These are phyloP conservation scores for Thinocorus orbignyianus DNA, from an alignment of 2,113 vertebrate species.

Conservation along the genomic window DNA sequence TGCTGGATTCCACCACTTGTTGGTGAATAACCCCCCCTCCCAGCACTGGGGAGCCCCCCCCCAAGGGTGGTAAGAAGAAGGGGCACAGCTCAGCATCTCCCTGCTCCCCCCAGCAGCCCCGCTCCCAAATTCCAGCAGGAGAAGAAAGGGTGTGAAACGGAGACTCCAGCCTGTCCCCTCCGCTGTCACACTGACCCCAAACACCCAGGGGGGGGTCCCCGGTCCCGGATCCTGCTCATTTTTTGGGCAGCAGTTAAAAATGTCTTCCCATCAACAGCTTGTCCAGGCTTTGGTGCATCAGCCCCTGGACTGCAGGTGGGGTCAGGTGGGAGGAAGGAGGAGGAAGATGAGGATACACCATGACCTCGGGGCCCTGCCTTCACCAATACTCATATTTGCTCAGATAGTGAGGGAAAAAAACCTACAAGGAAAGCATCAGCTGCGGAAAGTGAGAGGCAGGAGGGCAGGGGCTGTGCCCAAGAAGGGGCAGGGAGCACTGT, in stretches of 20 bases:
- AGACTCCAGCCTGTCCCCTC: not conserved
- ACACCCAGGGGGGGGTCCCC: no score
- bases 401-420: not conserved
- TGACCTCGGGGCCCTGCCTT: not conserved
- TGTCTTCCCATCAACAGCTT: not conserved
- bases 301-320: not conserved
- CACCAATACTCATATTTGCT: rapidly evolving
- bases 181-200: rapidly evolving
- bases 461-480: rapidly evolving
- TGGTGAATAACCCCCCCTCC: not conserved
- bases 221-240: not conserved
- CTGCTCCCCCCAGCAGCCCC: rapidly evolving
- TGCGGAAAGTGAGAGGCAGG: not conserved
- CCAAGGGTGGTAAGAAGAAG: not conserved
- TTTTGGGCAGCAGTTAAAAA: not conserved
- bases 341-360: not conserved
- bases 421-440: not conserved
- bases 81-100: not conserved
- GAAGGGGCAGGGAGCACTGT: rapidly evolving
- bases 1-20: no score
- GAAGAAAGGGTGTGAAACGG: not conserved
- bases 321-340: not conserved
- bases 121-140: not conserved
- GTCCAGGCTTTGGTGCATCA: not conserved
- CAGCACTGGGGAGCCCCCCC: rapidly evolving